These are phyloP conservation scores for Nymphalis c-album DNA, from an alignment of 2,888 invertebrate species.

Conservation along the genomic window DNA sequence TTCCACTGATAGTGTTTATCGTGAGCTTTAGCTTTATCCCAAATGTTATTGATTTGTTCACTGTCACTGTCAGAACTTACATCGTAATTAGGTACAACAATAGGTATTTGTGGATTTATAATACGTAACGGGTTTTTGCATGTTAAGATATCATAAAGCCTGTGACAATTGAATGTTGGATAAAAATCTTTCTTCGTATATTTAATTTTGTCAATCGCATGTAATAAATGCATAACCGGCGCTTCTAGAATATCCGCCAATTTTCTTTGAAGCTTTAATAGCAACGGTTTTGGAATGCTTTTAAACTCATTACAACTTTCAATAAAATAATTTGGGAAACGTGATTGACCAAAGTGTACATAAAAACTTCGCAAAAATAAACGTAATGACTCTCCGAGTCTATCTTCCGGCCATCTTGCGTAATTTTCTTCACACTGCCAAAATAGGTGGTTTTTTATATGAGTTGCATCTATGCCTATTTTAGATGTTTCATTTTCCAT, in stretches of 20 bases:
- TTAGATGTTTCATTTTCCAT: conserved; percentile 84
- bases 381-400: conserved; percentile 85
- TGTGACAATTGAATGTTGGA: conserved; percentile 82
- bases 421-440: conserved; percentile 89
- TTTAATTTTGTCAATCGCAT: conserved; percentile 85
- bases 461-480: conserved; percentile 85
- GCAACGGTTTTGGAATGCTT: conserved; percentile 83
- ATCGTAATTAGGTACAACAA: conserved; percentile 44
- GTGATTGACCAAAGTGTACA: conserved; percentile 81
- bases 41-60: conserved; percentile 61
- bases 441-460: conserved; percentile 87
- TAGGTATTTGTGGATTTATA: conserved; percentile 69
- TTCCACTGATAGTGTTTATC: conserved; percentile 74
- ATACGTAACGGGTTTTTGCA: conserved; percentile 77
- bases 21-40: conserved; percentile 75
- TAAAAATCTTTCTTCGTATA: conserved; percentile 83
- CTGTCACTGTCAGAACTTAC: conserved; percentile 70
- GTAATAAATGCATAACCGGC: conserved; percentile 86
- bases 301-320: conserved; percentile 87
- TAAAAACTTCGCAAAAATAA: conserved; percentile 84
- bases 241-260: conserved; percentile 86
- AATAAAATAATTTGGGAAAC: conserved; percentile 88
- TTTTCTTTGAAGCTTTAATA: conserved; percentile 84
- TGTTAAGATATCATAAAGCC: conserved; percentile 82
- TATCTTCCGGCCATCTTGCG: conserved; percentile 87